These are phyloP conservation scores for Rhizoglyphus robini DNA, from an alignment of 1,140 invertebrate genomes.

Conservation along the genomic window DNA sequence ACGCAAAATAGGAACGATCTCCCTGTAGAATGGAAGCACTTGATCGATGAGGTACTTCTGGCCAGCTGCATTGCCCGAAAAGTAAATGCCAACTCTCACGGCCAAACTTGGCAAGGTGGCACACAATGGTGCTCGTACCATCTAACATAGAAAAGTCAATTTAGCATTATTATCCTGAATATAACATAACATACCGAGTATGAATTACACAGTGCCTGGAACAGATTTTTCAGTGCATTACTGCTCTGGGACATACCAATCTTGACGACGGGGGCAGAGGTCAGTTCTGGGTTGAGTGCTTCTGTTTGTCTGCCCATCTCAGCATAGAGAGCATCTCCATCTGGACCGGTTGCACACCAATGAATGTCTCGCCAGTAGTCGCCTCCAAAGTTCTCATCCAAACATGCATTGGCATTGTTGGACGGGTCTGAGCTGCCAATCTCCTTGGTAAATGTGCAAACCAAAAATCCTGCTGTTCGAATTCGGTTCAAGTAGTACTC, in stretches of 20 bases:
- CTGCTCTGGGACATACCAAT: not conserved
- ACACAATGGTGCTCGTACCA: not conserved
- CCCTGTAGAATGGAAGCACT: not conserved
- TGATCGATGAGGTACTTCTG: not conserved
- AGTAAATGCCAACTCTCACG: not conserved
- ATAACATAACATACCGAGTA: not conserved
- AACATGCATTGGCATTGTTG: not conserved
- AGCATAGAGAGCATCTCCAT: not conserved
- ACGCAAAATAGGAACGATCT: not conserved
- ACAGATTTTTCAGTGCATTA: not conserved
- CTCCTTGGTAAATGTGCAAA: not conserved
- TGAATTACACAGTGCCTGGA: not conserved
- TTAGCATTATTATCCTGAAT: not conserved
- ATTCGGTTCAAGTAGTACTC: not conserved
- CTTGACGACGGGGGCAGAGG: not conserved
- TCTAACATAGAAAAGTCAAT: not conserved
- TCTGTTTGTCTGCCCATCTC: not conserved
- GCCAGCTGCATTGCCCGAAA: not conserved
- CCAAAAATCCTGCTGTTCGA: not conserved
- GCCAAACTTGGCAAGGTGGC: not conserved
- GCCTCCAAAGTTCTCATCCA: conserved; percentile 9
- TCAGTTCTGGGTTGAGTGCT: not conserved
- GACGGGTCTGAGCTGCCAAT: not conserved
- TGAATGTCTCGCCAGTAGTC: not conserved
- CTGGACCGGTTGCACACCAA: not conserved